Percentiles rank a stretch among this genome's conserved stretches.
Conservation (phyloP, 2,113 vertebrate species). For the Sialia sialis region DNA sequence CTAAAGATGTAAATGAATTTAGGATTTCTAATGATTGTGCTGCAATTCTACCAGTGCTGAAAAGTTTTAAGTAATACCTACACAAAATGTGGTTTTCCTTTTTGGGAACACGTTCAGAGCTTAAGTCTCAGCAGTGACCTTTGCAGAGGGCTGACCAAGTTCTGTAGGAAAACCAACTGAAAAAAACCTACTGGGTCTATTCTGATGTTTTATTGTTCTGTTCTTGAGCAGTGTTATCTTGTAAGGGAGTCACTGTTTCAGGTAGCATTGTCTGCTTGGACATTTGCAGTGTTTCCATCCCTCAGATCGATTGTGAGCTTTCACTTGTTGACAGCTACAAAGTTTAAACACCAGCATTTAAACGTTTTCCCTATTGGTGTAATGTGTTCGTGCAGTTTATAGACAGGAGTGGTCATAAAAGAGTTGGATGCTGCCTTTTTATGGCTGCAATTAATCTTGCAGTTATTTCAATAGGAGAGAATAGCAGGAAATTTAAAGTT, state of each 20-base stretch:
- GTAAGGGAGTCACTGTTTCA: not conserved
- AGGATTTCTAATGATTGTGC: not conserved
- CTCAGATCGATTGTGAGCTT: not conserved
- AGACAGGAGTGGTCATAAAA: conserved; percentile 21
- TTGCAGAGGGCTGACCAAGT: not conserved
- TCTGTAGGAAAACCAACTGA: not conserved
- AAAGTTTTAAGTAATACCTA: not conserved
- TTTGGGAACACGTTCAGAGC: not conserved
- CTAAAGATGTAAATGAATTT: not conserved
- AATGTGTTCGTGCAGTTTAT: not conserved
- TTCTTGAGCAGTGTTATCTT: not conserved
- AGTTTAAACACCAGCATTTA: not conserved
- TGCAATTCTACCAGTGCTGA: not conserved
- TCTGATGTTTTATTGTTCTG: not conserved
- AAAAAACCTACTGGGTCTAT: not conserved
- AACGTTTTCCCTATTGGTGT: not conserved
- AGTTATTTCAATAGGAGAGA: conserved; percentile 7
- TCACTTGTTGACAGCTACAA: not conserved
- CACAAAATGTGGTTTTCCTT: not conserved
- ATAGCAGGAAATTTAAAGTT: not conserved
- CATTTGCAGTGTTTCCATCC: not conserved
- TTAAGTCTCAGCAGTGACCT: not conserved
- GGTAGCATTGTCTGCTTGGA: not conserved
- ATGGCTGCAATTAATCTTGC: conserved; percentile 22
- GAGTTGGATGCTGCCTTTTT: conserved; percentile 32